Percentiles rank a stretch among this genome's conserved stretches.
Conservation (phyloP, 2,888 invertebrate genomes). For the Eubasilissa splendida region DNA sequence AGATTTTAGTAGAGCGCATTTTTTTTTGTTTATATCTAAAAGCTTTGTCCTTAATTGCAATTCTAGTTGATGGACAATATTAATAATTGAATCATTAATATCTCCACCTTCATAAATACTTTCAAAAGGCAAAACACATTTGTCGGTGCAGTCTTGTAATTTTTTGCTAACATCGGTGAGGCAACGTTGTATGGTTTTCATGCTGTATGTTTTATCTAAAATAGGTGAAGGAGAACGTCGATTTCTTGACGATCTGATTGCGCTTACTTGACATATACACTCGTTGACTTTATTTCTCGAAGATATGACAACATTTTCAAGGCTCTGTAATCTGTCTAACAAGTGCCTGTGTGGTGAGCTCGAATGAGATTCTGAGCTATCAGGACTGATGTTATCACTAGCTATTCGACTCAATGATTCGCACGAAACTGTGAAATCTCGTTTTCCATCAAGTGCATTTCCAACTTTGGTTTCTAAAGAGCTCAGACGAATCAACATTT, state of each 20-base stretch:
- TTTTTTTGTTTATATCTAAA: slow-evolving; percentile 78
- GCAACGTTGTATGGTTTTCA: slow-evolving; percentile 77
- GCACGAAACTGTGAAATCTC: slow-evolving; percentile 71
- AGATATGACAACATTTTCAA: slow-evolving; percentile 76
- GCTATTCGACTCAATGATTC: slow-evolving; percentile 72
- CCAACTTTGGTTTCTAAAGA: slow-evolving; percentile 85
- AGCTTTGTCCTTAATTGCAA: slow-evolving; percentile 80
- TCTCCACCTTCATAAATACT: slow-evolving; percentile 63
- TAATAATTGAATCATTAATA: slow-evolving; percentile 71
- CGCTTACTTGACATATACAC: slow-evolving; percentile 77
- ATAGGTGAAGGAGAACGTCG: slow-evolving; percentile 78
- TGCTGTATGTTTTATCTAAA: slow-evolving; percentile 77
- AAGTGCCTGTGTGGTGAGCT: slow-evolving; percentile 72
- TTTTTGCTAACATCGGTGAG: slow-evolving; percentile 76
- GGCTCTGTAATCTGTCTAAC: slow-evolving; percentile 73
- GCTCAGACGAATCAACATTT: slow-evolving; percentile 83
- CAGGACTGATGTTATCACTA: slow-evolving; percentile 66
- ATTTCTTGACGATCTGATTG: slow-evolving; percentile 76
- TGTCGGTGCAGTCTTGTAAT: slow-evolving; percentile 74
- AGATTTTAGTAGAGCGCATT: slow-evolving; percentile 77
- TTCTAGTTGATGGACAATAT: slow-evolving; percentile 78
- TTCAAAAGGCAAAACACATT: slow-evolving; percentile 73
- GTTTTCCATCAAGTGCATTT: slow-evolving; percentile 70
- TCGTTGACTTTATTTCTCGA: slow-evolving; percentile 80
- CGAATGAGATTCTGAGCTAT: slow-evolving; percentile 64